Conservation (phyloP, 2,113 vertebrate species). For the Oryzias celebensis region DNA sequence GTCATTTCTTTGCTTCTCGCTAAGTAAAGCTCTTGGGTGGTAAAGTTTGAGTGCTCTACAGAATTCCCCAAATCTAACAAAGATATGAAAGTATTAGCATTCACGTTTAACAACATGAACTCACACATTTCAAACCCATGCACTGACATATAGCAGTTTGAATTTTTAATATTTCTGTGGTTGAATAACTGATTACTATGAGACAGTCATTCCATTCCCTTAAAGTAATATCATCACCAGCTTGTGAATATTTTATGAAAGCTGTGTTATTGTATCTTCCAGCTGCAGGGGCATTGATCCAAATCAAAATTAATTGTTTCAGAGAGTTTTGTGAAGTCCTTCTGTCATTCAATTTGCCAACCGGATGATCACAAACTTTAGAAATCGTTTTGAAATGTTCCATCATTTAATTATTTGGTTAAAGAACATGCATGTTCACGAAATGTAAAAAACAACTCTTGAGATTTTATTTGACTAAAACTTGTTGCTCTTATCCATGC, state of each 20-base stretch:
- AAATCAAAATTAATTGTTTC: constrained; percentile 24
- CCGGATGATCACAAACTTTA: neutral
- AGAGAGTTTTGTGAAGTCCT: constrained; percentile 9
- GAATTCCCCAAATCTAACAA: neutral
- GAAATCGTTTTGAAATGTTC: too few relatives aligned
- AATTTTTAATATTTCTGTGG: constrained; percentile 28
- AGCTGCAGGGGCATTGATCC: constrained; percentile 17
- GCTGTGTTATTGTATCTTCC: constrained; percentile 44
- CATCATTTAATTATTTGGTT: too few relatives aligned
- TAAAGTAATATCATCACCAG: constrained; percentile 46
- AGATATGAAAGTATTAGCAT: neutral
- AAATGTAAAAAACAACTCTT: too few relatives aligned
- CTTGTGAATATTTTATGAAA: constrained; percentile 64
- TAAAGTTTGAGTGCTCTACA: neutral
- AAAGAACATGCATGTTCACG: too few relatives aligned
- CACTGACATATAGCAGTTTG: constrained; percentile 24
- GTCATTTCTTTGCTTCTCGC: too few relatives aligned
- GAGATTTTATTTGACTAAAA: too few relatives aligned
- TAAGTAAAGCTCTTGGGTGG: too few relatives aligned
- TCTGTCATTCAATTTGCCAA: neutral
- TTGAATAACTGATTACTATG: constrained; percentile 50
- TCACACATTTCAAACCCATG: neutral
- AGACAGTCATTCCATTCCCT: constrained; percentile 42
- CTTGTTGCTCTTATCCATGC: too few relatives aligned
- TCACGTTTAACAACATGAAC: neutral